These are phyloP conservation scores for Microctonus hyperodae DNA, from an alignment of 2,888 invertebrate genomes.

Conservation along the genomic window DNA sequence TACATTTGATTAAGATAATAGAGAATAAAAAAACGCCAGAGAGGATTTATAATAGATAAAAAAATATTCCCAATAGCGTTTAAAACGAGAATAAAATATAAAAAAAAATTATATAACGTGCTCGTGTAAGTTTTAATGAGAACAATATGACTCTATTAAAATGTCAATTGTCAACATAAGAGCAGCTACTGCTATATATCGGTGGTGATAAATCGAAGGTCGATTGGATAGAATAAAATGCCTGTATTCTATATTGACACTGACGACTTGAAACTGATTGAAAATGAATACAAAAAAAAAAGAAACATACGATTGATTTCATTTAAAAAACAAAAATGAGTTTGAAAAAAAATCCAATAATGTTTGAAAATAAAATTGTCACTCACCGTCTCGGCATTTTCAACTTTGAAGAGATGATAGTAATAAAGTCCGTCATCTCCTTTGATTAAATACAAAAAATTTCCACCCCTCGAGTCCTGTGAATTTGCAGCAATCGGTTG, in stretches of 20 bases:
- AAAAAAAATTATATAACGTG: conserved; percentile 27
- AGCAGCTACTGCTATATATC: conserved; percentile 10
- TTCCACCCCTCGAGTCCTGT: conserved; percentile 67
- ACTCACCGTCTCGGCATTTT: conserved; percentile 75
- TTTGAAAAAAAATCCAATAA: neutral
- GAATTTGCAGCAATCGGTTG: conserved; percentile 65
- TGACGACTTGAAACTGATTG: conserved; percentile 12
- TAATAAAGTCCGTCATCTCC: conserved; percentile 77
- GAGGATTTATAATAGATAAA: neutral
- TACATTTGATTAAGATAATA: conserved; percentile 33
- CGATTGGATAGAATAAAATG: conserved; percentile 9
- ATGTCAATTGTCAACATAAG: conserved; percentile 31
- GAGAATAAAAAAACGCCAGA: conserved; percentile 17
- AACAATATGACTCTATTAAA: conserved; percentile 31
- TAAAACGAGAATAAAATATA: conserved; percentile 9
- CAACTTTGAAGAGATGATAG: conserved; percentile 77
- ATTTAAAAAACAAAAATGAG: conserved; percentile 1
- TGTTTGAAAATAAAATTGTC: conserved; percentile 6
- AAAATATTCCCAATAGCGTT: neutral
- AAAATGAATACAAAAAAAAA: conserved; percentile 7
- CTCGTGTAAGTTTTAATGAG: conserved; percentile 29
- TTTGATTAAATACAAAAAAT: conserved; percentile 75
- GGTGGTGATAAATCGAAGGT: conserved; percentile 28
- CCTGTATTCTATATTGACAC: neutral
- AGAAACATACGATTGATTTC: neutral